These are phyloP conservation scores for Augochlora pura DNA, from an alignment of 1,140 invertebrate genomes.

Conservation along the genomic window DNA sequence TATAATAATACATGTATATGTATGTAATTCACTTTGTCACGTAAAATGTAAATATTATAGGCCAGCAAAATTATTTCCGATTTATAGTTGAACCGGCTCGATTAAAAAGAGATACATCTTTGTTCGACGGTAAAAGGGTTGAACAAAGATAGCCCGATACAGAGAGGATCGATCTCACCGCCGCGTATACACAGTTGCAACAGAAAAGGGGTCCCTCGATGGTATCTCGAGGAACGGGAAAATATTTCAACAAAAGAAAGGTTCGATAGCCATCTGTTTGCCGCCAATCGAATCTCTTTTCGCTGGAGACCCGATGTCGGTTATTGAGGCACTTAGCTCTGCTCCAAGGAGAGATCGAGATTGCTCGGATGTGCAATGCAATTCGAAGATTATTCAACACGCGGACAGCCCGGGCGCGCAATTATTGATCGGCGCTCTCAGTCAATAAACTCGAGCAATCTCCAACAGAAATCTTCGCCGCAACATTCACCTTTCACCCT, in stretches of 20 bases:
- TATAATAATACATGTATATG: too few species aligned
- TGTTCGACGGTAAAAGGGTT: too few species aligned
- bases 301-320: conserved; percentile 10
- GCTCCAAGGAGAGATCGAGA: conserved; percentile 21
- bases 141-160: too few species aligned
- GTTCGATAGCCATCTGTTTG: neutral
- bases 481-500: neutral
- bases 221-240: neutral
- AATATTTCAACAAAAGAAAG: neutral
- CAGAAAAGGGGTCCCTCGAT: neutral
- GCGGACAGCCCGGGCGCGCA: conserved; percentile 34
- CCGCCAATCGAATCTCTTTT: conserved; percentile 30
- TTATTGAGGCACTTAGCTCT: neutral
- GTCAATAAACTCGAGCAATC: conserved; percentile 19
- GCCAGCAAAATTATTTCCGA: too few species aligned
- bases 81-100: too few species aligned
- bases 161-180: too few species aligned
- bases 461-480: conserved; percentile 23
- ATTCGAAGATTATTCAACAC: conserved; percentile 34
- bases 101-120: too few species aligned
- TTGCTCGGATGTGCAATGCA: conserved; percentile 21
- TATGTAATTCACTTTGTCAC: too few species aligned
- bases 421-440: conserved; percentile 40
- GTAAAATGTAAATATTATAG: too few species aligned
- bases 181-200: neutral